Percentiles rank a stretch among this genome's conserved stretches.
Evolutionary conservation across 2,888 invertebrate genomes (phyloP).

Genomic region (Drosophila parthenogenetica): DNA sequence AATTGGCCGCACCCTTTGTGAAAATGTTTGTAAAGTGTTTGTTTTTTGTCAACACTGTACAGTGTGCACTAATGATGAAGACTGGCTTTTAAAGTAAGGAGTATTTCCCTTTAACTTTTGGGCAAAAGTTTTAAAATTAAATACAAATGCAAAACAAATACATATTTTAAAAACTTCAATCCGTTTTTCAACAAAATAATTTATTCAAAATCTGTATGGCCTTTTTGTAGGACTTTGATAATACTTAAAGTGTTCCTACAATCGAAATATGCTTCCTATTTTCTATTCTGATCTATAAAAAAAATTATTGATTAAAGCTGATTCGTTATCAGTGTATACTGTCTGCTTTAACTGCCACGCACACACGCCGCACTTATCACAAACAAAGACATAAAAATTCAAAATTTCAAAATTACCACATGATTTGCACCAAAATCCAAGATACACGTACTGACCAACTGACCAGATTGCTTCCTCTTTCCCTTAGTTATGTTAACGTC

Average conservation of each 20-base stretch:
- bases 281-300: no score
- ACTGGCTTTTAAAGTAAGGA: neutral
- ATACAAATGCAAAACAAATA: no score
- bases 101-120: neutral
- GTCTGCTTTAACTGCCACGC: slow-evolving; percentile 36
- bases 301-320: no score
- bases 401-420: slow-evolving; percentile 51
- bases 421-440: slow-evolving; percentile 38
- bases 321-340: slow-evolving; percentile 28
- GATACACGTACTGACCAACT: slow-evolving; percentile 12
- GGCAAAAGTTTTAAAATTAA: neutral
- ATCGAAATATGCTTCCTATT: no score
- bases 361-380: slow-evolving; percentile 39
- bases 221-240: no score
- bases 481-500: slow-evolving; percentile 2
- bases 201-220: no score
- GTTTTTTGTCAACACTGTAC: slow-evolving; percentile 9
- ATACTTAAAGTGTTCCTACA: no score
- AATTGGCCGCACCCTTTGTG: slow-evolving; percentile 61
- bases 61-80: neutral
- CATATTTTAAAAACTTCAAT: no score
- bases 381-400: slow-evolving; percentile 50
- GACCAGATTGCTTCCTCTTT: slow-evolving; percentile 14
- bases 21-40: slow-evolving; percentile 41
- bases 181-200: no score